Base-by-base conservation (phyloP, 2,797 vertebrate genomes). In the Phoeniculus purpureus region DNA sequence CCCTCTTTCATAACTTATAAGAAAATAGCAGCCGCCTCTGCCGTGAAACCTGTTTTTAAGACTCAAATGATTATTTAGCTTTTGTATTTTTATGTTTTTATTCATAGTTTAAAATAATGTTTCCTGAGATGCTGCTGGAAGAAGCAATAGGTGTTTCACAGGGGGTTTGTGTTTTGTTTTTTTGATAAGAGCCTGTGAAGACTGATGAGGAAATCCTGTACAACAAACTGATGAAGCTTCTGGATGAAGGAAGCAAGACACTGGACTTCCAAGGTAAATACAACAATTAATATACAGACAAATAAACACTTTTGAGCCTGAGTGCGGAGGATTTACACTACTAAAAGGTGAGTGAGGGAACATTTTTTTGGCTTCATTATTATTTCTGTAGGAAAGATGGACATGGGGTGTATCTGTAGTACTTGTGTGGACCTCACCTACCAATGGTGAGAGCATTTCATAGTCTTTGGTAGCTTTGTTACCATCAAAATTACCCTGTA, bases 181-280 rank as follows among this genome's bases (percentile, higher is more conserved):
- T 96, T 88, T 96, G 71, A 43, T 43, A 87, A 98, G 98, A 92
- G 86, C 94, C 95, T 74, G 16, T 96, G 59, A 96, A 96, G 64
- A 91, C 95, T 74, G 98, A 98, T 90, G 98, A 98, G 92, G 95
- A 90, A 89, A 94, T 96, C 65, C 91, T 98, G 45, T 98, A 97
- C 93, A 83, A 96, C 81, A 97, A 94, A 92, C 96, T 98, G 96
- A 95, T 98, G 21, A 96, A 96, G 3, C 87, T 98, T 87, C 94
- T 99, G 84, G 98, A 98, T 50, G 97, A 98, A 22, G 97, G 98
- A 64, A 77, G 52, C 47, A 90, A 97, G 48, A 94, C 87, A 77
- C 86, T 97, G 73, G 96, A 98, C 58, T 94, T 98, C 72, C 97
- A 98, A 95, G 98, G 98, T 99, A 96, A 92, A 82, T 78, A 66